Conservation (phyloP, 2,888 invertebrate genomes). For the Habroteleia sp. region DNA sequence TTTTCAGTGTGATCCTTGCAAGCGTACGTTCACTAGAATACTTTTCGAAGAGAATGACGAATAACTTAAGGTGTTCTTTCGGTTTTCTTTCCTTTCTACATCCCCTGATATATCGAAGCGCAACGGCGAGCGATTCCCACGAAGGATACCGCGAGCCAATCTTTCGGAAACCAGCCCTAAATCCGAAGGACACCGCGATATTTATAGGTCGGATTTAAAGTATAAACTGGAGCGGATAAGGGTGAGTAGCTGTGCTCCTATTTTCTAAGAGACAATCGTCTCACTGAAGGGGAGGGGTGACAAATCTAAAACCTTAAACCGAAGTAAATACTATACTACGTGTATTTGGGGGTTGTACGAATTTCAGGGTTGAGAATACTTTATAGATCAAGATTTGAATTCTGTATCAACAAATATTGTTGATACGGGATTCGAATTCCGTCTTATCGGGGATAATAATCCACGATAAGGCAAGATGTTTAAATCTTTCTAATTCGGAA, state of each 20-base stretch:
- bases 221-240: conserved; percentile 78
- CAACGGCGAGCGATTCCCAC: conserved; percentile 77
- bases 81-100: conserved; percentile 72
- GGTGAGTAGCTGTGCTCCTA: conserved; percentile 71
- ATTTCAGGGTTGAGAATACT: conserved; percentile 45
- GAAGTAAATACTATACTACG: conserved; percentile 69
- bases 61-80: conserved; percentile 71
- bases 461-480: conserved; percentile 13
- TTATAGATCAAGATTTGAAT: conserved; percentile 62
- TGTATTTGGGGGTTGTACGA: conserved; percentile 55
- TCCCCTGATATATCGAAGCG: conserved; percentile 78
- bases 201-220: conserved; percentile 81
- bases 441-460: no score
- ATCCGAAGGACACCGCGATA: conserved; percentile 80
- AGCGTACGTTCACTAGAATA: conserved; percentile 70
- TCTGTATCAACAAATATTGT: conserved; percentile 29
- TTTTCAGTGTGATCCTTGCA: conserved; percentile 22
- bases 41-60: conserved; percentile 74
- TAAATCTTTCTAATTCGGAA: conserved; percentile 15
- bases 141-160: conserved; percentile 81
- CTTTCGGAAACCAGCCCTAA: conserved; percentile 81
- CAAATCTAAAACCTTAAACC: conserved; percentile 72
- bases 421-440: no score
- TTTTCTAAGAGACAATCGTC: conserved; percentile 76
- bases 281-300: conserved; percentile 70